Conservation (phyloP, 2,888 invertebrate genomes). For the Caenorhabditis plicata region DNA sequence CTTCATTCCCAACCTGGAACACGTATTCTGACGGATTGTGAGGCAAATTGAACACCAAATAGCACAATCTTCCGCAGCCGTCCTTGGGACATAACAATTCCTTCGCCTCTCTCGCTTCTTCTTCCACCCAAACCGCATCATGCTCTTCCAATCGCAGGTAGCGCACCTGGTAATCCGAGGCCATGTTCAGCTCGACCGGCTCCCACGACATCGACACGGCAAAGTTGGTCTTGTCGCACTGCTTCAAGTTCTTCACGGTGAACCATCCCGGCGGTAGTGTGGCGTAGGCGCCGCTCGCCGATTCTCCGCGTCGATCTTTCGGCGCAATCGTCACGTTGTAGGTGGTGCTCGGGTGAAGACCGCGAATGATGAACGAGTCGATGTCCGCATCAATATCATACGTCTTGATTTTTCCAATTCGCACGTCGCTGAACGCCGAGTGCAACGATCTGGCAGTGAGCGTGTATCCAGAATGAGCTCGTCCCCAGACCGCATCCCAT, state of each 20-base stretch:
- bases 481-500: conserved; percentile 65
- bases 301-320: conserved; percentile 55
- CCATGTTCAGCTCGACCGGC: conserved; percentile 58
- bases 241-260: conserved; percentile 60
- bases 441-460: conserved; percentile 57
- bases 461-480: conserved; percentile 59
- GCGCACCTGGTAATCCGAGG: conserved; percentile 62
- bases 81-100: conserved; percentile 51
- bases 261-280: conserved; percentile 66
- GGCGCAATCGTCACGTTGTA: conserved; percentile 64
- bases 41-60: conserved; percentile 65
- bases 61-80: conserved; percentile 64
- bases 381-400: conserved; percentile 57
- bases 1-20: conserved; percentile 63
- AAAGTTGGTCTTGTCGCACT: conserved; percentile 63
- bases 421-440: conserved; percentile 57
- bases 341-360: conserved; percentile 60
- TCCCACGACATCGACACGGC: conserved; percentile 65
- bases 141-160: conserved; percentile 55
- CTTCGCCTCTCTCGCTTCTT: conserved; percentile 45
- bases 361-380: conserved; percentile 59
- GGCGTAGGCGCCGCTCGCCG: conserved; percentile 65
- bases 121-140: conserved; percentile 58
- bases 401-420: conserved; percentile 51
- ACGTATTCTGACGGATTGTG: conserved; percentile 56